Conservation (phyloP, 2,113 vertebrate genomes). For the Fulmarus glacialis region DNA sequence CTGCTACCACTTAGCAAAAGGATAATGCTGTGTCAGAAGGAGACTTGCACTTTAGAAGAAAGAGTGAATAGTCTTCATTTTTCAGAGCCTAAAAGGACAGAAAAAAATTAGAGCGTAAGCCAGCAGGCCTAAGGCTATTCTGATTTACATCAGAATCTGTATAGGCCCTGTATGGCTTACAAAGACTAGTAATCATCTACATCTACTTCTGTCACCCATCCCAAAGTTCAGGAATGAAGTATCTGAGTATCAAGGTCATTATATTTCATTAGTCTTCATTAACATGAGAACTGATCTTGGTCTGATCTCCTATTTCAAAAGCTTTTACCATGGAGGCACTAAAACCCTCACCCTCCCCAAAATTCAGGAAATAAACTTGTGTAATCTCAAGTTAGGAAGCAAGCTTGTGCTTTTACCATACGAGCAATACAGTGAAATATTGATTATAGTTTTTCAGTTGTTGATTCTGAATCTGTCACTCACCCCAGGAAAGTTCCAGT, state of each 20-base stretch:
- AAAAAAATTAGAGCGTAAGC: neutral
- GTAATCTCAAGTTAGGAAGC: neutral
- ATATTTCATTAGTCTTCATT: neutral
- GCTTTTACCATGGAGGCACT: neutral
- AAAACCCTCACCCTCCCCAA: neutral
- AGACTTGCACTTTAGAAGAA: neutral
- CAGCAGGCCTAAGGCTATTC: neutral
- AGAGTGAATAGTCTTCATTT: slow-evolving; percentile 19
- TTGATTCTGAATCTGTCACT: neutral
- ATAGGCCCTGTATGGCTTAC: neutral
- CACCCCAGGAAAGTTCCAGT: neutral
- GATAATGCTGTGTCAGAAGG: slow-evolving; percentile 39
- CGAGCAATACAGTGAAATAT: neutral
- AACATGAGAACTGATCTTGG: neutral
- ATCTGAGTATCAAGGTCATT: neutral
- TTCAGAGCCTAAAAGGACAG: neutral
- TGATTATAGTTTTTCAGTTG: neutral
- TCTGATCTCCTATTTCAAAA: slow-evolving; percentile 2
- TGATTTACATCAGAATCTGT: neutral
- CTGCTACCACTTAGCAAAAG: slow-evolving; percentile 46
- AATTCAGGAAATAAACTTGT: neutral
- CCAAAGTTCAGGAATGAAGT: neutral
- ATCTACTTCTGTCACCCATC: neutral
- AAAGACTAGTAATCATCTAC: neutral
- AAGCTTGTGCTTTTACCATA: neutral